These are phyloP conservation scores for Sphecodes monilicornis DNA, from an alignment of 2,888 invertebrate genomes.

Conservation along the genomic window DNA sequence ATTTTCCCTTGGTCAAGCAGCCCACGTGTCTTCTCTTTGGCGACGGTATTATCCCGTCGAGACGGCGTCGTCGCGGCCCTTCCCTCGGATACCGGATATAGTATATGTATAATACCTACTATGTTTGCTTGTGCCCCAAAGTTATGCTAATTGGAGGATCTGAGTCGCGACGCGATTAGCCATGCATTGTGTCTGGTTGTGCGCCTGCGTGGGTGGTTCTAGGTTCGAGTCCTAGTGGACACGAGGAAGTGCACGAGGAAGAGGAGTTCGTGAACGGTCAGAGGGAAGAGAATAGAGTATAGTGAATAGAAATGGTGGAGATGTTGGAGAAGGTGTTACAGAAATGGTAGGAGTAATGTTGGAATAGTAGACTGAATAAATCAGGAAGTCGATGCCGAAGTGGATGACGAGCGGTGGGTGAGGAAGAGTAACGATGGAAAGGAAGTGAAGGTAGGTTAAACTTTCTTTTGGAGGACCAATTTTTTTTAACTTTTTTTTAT, in stretches of 20 bases:
- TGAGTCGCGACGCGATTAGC: conserved; percentile 1
- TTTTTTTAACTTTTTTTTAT: too few relatives aligned
- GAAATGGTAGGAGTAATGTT: too few relatives aligned
- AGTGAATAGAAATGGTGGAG: too few relatives aligned
- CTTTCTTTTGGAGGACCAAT: too few relatives aligned
- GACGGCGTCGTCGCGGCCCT: conserved; percentile 1
- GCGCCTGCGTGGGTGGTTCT: not conserved
- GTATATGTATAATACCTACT: not conserved
- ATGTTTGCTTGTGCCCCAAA: not conserved
- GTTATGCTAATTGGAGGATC: conserved; percentile 25
- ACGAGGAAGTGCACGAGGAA: not conserved
- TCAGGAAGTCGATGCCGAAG: too few relatives aligned
- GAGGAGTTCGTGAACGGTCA: not conserved
- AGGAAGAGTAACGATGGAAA: too few relatives aligned
- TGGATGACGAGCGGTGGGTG: too few relatives aligned
- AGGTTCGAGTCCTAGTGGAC: not conserved
- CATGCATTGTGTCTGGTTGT: not conserved
- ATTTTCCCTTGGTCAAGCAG: conserved; percentile 28
- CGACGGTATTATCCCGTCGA: conserved; percentile 21
- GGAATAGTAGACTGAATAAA: too few relatives aligned
- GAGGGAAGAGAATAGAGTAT: not conserved
- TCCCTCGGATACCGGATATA: not conserved
- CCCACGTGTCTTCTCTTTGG: conserved; percentile 30
- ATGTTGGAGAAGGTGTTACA: too few relatives aligned
- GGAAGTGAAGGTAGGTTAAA: too few relatives aligned